phyloP scores from a whole-genome alignment of 2,888 invertebrate genomes.

The Cotesia congregata region DNA sequence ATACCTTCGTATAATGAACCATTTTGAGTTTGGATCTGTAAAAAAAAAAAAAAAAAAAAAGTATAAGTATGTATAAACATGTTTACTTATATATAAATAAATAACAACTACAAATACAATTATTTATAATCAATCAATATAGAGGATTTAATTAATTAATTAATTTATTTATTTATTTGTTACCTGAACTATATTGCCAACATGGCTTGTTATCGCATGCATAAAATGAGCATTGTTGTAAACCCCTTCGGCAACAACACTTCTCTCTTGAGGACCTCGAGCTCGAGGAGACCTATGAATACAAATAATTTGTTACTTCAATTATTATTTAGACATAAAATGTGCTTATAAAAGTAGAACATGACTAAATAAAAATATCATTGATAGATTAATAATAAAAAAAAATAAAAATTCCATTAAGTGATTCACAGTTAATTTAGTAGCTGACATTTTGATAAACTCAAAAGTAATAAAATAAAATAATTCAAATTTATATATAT shows the following conservation, averaged over 20 bases:
- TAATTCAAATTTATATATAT: conserved; percentile 10
- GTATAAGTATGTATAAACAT: conserved; percentile 4
- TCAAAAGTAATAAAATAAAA: neutral
- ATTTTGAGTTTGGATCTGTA: conserved; percentile 82
- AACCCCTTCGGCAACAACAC: conserved; percentile 84
- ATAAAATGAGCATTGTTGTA: conserved; percentile 92
- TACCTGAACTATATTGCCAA: conserved; percentile 84
- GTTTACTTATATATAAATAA: no score
- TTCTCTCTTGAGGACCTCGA: conserved; percentile 72
- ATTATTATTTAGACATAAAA: neutral
- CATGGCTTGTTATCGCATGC: conserved; percentile 88
- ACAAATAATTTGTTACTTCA: neutral
- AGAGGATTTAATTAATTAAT: conserved; percentile 18
- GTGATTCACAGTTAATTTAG: neutral
- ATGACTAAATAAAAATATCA: neutral
- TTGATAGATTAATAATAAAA: neutral
- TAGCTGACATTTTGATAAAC: neutral
- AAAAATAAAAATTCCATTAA: neutral
- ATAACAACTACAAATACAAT: no score
- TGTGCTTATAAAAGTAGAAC: no score
- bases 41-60: conserved; percentile 47
- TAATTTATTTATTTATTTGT: conserved; percentile 29
- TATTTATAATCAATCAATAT: neutral
- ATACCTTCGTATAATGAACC: conserved; percentile 91
- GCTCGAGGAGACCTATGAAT: conserved; percentile 78